Conservation (phyloP, 2,888 invertebrate species). For the Zygothrica quintamaculata region DNA sequence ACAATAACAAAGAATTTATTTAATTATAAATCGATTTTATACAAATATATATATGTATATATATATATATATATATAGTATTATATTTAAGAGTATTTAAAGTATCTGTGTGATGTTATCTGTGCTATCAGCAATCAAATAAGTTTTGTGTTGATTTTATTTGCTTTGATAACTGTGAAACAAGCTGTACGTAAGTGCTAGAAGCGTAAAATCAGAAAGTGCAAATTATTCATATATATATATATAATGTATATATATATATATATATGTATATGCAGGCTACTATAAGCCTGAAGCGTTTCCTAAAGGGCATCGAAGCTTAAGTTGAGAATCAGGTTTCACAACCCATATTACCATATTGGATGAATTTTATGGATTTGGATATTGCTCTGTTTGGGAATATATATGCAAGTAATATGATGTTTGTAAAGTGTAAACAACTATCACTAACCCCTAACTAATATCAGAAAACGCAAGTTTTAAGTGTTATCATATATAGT, state of each 20-base stretch:
- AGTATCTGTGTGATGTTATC: conserved; percentile 23
- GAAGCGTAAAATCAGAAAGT: conserved; percentile 1
- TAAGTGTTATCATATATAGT: too few relatives aligned
- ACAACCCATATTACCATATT: conserved; percentile 26
- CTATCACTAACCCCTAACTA: too few relatives aligned
- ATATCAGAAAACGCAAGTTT: too few relatives aligned
- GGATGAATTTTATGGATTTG: conserved; percentile 12
- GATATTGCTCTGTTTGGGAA: conserved; percentile 27
- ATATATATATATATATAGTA: too few relatives aligned
- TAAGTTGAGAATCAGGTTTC: conserved; percentile 72
- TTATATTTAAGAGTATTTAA: too few relatives aligned
- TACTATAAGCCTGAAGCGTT: conserved; percentile 5
- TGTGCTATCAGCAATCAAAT: conserved; percentile 37
- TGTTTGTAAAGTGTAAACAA: too few relatives aligned
- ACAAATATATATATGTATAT: too few relatives aligned
- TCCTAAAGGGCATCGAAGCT: conserved; percentile 30
- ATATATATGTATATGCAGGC: conserved; percentile 21
- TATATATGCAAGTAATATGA: too few relatives aligned
- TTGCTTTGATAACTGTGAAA: conserved; percentile 28
- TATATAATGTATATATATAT: conserved; percentile 33
- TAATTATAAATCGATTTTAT: too few relatives aligned
- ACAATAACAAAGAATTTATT: conserved; percentile 30
- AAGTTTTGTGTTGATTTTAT: conserved; percentile 21
- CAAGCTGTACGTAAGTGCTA: not conserved
- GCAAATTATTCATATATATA: too few relatives aligned